Conservation (phyloP, 1,140 invertebrate genomes). For the Drosophila sulfurigaster region DNA sequence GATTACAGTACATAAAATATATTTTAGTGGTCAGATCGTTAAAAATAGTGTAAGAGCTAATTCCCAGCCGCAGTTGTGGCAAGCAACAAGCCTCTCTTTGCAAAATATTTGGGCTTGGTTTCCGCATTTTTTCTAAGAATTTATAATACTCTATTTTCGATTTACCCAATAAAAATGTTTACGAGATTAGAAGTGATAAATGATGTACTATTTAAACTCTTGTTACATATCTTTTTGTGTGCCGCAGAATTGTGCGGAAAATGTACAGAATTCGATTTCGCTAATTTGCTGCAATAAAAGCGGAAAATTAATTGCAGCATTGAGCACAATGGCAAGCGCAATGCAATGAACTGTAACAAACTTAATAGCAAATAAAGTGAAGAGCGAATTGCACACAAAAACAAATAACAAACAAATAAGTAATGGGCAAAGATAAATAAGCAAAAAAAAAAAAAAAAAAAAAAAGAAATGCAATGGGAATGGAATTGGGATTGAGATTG, state of each 20-base stretch:
- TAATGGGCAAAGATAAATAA: conserved; percentile 15
- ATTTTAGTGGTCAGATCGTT: too few species aligned
- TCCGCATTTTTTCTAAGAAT: too few species aligned
- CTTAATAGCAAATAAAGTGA: conserved; percentile 28
- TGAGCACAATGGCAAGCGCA: conserved; percentile 43
- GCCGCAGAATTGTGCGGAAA: conserved; percentile 34
- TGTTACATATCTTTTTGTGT: background rate
- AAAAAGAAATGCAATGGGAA: background rate
- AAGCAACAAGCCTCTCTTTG: too few species aligned
- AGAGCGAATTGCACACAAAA: background rate
- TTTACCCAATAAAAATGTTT: too few species aligned
- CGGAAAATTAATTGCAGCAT: conserved; percentile 68
- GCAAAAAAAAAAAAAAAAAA: background rate
- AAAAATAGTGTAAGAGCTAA: too few species aligned
- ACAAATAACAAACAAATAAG: conserved; percentile 7
- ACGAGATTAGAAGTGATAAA: background rate
- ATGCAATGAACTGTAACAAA: conserved; percentile 59
- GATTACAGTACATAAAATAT: too few species aligned
- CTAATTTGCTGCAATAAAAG: conserved; percentile 64
- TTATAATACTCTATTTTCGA: too few species aligned
- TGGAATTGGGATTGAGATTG: background rate
- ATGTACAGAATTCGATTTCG: conserved; percentile 60
- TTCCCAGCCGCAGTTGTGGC: too few species aligned
- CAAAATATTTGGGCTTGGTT: too few species aligned
- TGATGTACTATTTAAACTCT: background rate